Percentiles rank a stretch among this genome's conserved stretches.
Evolutionary conservation across 2,797 vertebrate genomes (phyloP).

Genomic region (Ispidina picta): DNA sequence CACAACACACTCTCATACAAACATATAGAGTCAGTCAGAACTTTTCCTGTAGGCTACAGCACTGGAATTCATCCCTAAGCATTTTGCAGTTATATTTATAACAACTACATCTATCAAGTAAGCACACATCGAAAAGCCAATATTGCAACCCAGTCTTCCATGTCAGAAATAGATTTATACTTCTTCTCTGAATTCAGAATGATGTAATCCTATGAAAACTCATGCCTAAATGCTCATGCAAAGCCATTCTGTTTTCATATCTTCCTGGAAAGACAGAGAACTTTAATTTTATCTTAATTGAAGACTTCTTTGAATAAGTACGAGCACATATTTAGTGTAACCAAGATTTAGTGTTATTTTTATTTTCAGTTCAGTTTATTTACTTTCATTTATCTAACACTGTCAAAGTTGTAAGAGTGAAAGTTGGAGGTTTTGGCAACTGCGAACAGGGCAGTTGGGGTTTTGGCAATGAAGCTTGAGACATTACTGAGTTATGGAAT

Average conservation of each 20-base stretch:
- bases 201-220: not conserved
- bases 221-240: not conserved
- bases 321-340: not conserved
- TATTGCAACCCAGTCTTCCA: not conserved
- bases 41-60: not conserved
- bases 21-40: not conserved
- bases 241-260: not conserved
- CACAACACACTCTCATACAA: no score
- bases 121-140: not conserved
- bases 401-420: not conserved
- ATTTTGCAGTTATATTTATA: not conserved
- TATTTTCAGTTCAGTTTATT: conserved; percentile 22
- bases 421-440: conserved; percentile 8
- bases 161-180: not conserved
- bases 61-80: not conserved
- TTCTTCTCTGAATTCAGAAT: not conserved
- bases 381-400: not conserved
- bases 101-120: not conserved
- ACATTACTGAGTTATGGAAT: not conserved
- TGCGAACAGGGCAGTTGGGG: not conserved
- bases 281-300: conserved; percentile 10
- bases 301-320: not conserved
- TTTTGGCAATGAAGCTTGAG: conserved; percentile 19
- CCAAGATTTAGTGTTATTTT: not conserved
- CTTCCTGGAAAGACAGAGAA: not conserved